These are phyloP conservation scores for Diacarnus erythraeanus DNA, from an alignment of 37 sponge, comb jelly and placozoan species.

Conservation along the genomic window DNA sequence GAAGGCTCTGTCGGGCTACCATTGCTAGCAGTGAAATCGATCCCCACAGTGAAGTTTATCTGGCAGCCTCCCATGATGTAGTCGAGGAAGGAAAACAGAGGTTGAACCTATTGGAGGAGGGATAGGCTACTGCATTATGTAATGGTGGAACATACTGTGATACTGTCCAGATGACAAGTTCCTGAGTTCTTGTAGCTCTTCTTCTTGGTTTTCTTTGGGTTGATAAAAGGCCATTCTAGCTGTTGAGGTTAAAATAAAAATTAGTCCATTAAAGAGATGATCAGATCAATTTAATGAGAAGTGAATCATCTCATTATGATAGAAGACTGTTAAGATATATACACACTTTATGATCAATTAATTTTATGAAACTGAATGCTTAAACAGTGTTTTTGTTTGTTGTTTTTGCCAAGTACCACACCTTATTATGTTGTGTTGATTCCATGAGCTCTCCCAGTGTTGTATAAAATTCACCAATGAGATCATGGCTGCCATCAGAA, in stretches of 20 bases:
- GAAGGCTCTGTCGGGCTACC: conserved; percentile 62
- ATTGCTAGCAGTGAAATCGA: conserved; percentile 93
- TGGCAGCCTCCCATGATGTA: conserved; percentile 86
- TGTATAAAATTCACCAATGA: conserved; percentile 78
- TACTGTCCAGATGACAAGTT: conserved; percentile 28
- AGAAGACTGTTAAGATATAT: too few relatives aligned
- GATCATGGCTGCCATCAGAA: conserved; percentile 72
- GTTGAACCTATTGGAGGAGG: conserved; percentile 22
- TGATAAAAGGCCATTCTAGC: conserved; percentile 62
- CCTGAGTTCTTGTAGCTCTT: conserved; percentile 84
- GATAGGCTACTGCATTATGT: not conserved
- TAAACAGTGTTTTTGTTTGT: not conserved
- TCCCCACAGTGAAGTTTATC: conserved; percentile 87
- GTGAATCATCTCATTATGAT: too few relatives aligned
- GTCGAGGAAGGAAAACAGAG: conserved; percentile 83
- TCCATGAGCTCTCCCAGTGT: conserved; percentile 47
- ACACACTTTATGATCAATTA: too few relatives aligned
- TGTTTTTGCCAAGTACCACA: too few relatives aligned
- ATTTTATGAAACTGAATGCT: too few relatives aligned
- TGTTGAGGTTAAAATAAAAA: not conserved
- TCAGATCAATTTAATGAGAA: too few relatives aligned
- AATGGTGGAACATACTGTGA: conserved; percentile 30
- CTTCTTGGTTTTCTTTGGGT: conserved; percentile 62
- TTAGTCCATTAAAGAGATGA: not conserved
- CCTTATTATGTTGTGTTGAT: not conserved